Percentiles rank a stretch among this genome's conserved stretches.
Conservation (phyloP, 2,113 vertebrate genomes). For the Phrynosoma blainvillii region DNA sequence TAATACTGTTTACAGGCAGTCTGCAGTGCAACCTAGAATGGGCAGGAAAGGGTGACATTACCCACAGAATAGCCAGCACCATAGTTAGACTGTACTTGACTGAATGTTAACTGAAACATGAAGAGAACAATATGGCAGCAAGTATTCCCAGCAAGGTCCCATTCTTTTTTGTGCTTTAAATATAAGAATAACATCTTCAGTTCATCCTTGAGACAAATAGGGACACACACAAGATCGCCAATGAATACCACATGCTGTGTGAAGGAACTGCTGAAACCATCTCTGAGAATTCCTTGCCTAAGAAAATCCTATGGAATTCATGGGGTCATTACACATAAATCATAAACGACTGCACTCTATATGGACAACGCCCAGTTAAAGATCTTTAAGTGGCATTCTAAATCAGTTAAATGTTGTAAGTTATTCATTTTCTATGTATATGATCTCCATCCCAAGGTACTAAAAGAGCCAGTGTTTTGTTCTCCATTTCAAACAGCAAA, state of each 20-base stretch:
- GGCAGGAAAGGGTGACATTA: no score
- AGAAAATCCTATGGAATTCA: no score
- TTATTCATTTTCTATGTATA: neutral
- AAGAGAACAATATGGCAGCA: neutral
- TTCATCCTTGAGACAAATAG: no score
- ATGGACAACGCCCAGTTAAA: neutral
- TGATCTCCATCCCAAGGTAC: neutral
- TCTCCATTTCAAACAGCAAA: no score
- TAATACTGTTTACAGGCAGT: no score
- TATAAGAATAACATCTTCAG: no score
- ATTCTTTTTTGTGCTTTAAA: neutral
- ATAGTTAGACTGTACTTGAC: neutral
- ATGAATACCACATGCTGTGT: no score
- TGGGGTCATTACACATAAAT: neutral
- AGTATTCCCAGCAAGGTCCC: neutral
- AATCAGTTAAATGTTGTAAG: neutral
- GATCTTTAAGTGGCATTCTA: neutral
- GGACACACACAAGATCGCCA: no score
- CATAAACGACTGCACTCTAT: neutral
- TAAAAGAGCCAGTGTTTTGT: neutral
- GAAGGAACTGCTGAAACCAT: no score
- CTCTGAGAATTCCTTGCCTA: no score
- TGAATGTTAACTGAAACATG: neutral
- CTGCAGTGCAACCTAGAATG: no score
- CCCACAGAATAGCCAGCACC: no score